Conservation (phyloP, 1,140 invertebrate genomes). For the Samia ricini region DNA sequence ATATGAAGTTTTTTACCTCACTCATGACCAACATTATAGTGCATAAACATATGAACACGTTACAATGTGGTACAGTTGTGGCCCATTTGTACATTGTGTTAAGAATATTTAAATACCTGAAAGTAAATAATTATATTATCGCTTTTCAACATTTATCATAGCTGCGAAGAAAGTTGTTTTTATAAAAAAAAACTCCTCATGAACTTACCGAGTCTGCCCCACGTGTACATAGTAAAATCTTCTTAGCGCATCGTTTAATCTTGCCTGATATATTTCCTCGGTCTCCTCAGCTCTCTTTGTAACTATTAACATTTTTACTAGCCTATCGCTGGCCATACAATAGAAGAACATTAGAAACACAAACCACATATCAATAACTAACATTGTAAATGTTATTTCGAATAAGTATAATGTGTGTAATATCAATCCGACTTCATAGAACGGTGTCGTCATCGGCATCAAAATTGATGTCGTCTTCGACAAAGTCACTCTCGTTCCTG, state of each 20-base stretch:
- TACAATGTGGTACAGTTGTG: conserved; percentile 41
- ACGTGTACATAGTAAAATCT: conserved; percentile 41
- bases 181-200: no score
- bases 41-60: conserved; percentile 45
- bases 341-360: conserved; percentile 47
- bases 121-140: conserved; percentile 15
- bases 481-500: conserved; percentile 34
- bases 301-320: conserved; percentile 33
- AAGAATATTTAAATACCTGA: conserved; percentile 40
- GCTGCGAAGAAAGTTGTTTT: no score
- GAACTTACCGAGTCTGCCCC: conserved; percentile 41
- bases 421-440: conserved; percentile 47
- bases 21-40: conserved; percentile 46
- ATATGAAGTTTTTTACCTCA: conserved; percentile 30
- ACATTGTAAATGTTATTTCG: conserved; percentile 35
- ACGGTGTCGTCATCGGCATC: conserved; percentile 52
- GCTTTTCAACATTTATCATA: no score
- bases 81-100: conserved; percentile 51
- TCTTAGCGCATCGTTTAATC: conserved; percentile 35
- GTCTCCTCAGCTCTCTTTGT: conserved; percentile 25
- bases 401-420: conserved; percentile 49
- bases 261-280: conserved; percentile 25
- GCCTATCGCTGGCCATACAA: conserved; percentile 38
- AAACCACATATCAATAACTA: conserved; percentile 57
- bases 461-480: conserved; percentile 47